These are phyloP conservation scores for Eremobia ochroleuca DNA, from an alignment of 2,888 invertebrate genomes.

Conservation along the genomic window DNA sequence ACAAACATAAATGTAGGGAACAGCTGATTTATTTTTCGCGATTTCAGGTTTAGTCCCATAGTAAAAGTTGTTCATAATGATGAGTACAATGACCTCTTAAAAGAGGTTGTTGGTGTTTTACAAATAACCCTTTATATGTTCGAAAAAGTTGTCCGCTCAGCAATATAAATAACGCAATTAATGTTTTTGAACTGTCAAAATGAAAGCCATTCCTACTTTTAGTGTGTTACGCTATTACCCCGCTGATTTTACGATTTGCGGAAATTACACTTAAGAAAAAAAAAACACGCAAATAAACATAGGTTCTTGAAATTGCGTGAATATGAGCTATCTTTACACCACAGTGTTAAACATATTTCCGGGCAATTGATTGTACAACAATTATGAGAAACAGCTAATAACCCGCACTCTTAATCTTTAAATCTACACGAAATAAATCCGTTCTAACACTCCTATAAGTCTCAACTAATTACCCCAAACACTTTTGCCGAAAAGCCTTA, in stretches of 20 bases:
- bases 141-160: neutral
- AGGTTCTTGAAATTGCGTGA: neutral
- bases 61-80: too few species aligned
- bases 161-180: neutral
- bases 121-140: too few species aligned
- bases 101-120: too few species aligned
- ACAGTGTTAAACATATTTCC: slow-evolving; percentile 15
- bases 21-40: too few species aligned
- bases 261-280: neutral
- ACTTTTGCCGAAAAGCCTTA: slow-evolving; percentile 65
- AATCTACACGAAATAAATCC: slow-evolving; percentile 48
- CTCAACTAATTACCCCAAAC: slow-evolving; percentile 62
- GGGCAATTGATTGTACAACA: slow-evolving; percentile 29
- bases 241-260: neutral
- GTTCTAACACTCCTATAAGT: slow-evolving; percentile 48
- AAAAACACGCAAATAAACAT: neutral
- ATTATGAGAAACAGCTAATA: slow-evolving; percentile 34
- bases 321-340: slow-evolving; percentile 17
- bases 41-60: too few species aligned
- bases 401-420: slow-evolving; percentile 28
- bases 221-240: neutral
- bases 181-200: neutral
- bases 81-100: too few species aligned
- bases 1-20: too few species aligned
- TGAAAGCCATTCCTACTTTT: neutral